Evolutionary conservation across 2,888 invertebrate species (phyloP).

Genomic region (Tetranychus piercei): DNA sequence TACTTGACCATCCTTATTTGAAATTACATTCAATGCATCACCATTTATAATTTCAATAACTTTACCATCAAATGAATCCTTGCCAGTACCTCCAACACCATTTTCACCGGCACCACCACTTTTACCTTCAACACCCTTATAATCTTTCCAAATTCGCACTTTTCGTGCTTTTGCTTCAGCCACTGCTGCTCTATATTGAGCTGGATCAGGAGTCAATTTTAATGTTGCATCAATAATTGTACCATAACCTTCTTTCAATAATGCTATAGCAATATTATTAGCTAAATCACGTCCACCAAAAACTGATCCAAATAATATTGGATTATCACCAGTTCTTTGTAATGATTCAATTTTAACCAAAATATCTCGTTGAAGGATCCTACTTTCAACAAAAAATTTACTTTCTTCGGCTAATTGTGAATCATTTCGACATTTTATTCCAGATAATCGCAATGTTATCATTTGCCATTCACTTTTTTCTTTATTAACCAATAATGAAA

Average conservation of each 20-base stretch:
- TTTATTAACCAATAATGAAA: conserved; percentile 47
- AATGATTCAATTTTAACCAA: conserved; percentile 58
- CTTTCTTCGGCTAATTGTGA: conserved; percentile 67
- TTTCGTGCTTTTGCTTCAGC: conserved; percentile 54
- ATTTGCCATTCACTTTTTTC: conserved; percentile 42
- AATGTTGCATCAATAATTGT: conserved; percentile 86
- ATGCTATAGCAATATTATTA: conserved; percentile 76
- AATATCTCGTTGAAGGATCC: conserved; percentile 73
- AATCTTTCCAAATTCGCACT: conserved; percentile 76
- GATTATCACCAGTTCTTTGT: conserved; percentile 14
- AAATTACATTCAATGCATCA: conserved; percentile 65
- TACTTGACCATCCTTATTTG: conserved; percentile 50
- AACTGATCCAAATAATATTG: conserved; percentile 19
- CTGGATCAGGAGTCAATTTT: conserved; percentile 57
- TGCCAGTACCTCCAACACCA: conserved; percentile 38
- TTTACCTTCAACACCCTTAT: conserved; percentile 43
- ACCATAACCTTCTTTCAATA: conserved; percentile 76
- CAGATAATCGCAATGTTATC: conserved; percentile 81
- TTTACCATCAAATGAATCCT: conserved; percentile 59
- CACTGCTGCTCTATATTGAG: conserved; percentile 64
- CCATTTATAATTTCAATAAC: conserved; percentile 83
- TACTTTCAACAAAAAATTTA: conserved; percentile 73
- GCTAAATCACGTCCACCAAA: conserved; percentile 13
- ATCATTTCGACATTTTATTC: conserved; percentile 50
- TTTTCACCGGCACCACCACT: not conserved